phyloP scores from a whole-genome alignment of 2,797 vertebrate genomes.

The Neoniphon sammara region DNA sequence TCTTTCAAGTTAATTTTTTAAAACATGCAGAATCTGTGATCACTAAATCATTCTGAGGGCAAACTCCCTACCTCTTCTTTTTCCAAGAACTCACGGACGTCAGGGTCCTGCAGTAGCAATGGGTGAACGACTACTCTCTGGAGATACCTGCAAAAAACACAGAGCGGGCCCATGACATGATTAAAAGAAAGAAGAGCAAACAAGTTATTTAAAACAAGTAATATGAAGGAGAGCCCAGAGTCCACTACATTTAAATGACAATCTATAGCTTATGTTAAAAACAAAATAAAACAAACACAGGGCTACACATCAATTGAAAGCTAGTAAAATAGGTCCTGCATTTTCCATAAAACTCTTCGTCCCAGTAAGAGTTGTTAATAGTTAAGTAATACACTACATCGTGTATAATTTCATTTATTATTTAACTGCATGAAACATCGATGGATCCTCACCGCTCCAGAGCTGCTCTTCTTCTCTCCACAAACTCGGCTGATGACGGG shows the following conservation, averaged over 20 bases:
- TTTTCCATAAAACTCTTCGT: neutral
- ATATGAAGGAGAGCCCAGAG: neutral
- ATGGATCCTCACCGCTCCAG: slow-evolving; percentile 78
- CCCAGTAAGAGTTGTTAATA: neutral
- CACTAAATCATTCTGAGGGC: neutral
- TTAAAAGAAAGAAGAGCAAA: neutral
- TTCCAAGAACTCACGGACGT: slow-evolving; percentile 95
- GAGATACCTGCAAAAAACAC: slow-evolving; percentile 85
- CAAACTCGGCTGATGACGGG: slow-evolving; percentile 94
- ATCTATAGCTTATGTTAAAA: no score
- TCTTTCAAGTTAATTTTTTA: neutral
- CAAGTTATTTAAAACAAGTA: neutral
- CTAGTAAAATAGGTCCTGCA: neutral
- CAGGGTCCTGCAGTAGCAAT: slow-evolving; percentile 92
- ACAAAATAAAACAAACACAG: no score
- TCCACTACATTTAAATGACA: no score
- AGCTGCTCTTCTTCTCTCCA: slow-evolving; percentile 90
- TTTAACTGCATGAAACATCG: neutral
- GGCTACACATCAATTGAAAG: no score
- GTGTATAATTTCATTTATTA: neutral
- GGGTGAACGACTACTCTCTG: slow-evolving; percentile 92
- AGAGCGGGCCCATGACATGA: neutral
- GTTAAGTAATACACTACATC: neutral
- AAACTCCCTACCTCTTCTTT: slow-evolving; percentile 89
- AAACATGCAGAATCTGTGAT: neutral